Conservation (phyloP, 2,797 vertebrate genomes). For the Phoeniculus purpureus region DNA sequence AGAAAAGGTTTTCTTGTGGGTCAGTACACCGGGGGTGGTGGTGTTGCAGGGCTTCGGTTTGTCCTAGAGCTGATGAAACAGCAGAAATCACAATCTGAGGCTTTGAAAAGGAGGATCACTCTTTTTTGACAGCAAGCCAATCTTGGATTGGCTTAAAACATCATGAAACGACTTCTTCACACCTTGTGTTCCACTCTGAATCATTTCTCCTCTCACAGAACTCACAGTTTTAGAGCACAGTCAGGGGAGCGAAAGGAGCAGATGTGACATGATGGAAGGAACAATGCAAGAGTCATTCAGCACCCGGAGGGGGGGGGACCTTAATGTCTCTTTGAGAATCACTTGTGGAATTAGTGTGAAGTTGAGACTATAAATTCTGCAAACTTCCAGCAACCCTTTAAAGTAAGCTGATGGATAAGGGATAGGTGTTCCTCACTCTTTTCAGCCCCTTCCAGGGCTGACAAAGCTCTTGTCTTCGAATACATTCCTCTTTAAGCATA, state of each 20-base stretch:
- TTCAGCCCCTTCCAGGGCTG: neutral
- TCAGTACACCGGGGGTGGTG: neutral
- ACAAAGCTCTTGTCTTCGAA: neutral
- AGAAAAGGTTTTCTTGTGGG: neutral
- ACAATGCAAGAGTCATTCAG: neutral
- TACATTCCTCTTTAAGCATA: neutral
- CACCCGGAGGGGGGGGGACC: neutral
- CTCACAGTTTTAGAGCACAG: neutral
- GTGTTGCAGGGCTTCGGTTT: neutral
- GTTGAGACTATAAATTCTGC: neutral
- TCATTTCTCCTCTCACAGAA: neutral
- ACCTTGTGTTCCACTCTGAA: neutral
- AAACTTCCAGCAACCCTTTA: neutral
- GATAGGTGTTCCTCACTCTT: fast-evolving
- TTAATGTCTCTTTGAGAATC: neutral
- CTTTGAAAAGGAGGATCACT: neutral
- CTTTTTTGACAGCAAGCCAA: neutral
- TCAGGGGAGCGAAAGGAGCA: neutral
- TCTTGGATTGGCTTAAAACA: neutral
- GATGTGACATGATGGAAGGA: neutral
- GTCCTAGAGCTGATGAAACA: neutral
- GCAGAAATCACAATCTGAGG: neutral
- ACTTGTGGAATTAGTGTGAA: neutral
- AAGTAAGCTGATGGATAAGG: neutral
- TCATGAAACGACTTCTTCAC: neutral